Percentiles rank a stretch among this genome's conserved stretches.
phyloP scores from a whole-genome alignment of 2,888 invertebrate species.

The Polyploca ridens region DNA sequence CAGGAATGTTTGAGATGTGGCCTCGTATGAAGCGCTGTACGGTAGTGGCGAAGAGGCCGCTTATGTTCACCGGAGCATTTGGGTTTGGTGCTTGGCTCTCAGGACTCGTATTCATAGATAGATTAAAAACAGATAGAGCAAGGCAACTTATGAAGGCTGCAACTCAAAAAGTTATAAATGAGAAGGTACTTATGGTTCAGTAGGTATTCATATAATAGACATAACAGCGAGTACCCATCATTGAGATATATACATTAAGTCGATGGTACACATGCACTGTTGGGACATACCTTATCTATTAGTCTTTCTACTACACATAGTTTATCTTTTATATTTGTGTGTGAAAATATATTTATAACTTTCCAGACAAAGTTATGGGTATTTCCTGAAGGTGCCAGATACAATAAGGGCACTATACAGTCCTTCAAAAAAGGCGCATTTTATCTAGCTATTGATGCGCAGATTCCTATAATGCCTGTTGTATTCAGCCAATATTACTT shows the following conservation, averaged over 20 bases:
- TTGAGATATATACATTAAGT: too few relatives aligned
- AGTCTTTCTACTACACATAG: not conserved
- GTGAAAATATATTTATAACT: slow-evolving; percentile 10
- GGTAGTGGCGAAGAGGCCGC: slow-evolving; percentile 93
- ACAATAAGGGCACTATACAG: slow-evolving; percentile 92
- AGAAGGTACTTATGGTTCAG: slow-evolving; percentile 87
- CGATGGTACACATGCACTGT: too few relatives aligned
- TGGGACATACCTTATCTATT: not conserved
- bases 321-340: not conserved
- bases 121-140: slow-evolving; percentile 91
- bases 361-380: slow-evolving; percentile 94
- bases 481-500: slow-evolving; percentile 95
- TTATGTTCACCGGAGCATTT: slow-evolving; percentile 94
- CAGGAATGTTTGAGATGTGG: slow-evolving; percentile 96
- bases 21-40: slow-evolving; percentile 95
- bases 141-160: slow-evolving; percentile 89
- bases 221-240: too few relatives aligned
- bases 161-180: slow-evolving; percentile 86
- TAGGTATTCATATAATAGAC: too few relatives aligned
- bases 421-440: slow-evolving; percentile 99
- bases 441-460: slow-evolving; percentile 94
- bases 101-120: slow-evolving; percentile 94
- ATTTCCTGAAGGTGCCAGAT: slow-evolving; percentile 97
- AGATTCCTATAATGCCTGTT: slow-evolving; percentile 95
- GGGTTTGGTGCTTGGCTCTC: slow-evolving; percentile 95